phyloP scores from a whole-genome alignment of 2,888 invertebrate species.

The Patella caerulea region DNA sequence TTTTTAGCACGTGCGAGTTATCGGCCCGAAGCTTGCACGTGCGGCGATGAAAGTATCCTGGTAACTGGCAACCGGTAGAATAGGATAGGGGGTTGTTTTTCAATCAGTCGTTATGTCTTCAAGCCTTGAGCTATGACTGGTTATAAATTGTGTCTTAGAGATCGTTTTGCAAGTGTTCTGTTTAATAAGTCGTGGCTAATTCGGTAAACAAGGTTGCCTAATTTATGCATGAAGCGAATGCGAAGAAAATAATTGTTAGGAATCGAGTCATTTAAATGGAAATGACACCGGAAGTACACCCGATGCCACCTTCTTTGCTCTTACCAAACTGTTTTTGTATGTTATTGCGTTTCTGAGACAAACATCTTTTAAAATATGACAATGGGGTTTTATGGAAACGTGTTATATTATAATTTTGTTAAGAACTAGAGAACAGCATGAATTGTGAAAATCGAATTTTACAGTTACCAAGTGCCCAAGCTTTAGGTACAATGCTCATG shows the following conservation, averaged over 20 bases:
- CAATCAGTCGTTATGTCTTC: too few relatives aligned
- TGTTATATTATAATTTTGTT: too few relatives aligned
- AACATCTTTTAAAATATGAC: too few relatives aligned
- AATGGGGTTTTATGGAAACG: too few relatives aligned
- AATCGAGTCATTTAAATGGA: neutral
- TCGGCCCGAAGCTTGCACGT: conserved; percentile 2
- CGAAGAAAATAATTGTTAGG: neutral
- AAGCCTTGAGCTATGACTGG: neutral
- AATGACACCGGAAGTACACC: neutral
- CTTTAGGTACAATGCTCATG: too few relatives aligned
- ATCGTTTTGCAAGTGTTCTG: neutral
- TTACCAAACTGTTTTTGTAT: too few relatives aligned
- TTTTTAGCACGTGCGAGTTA: conserved; percentile 3
- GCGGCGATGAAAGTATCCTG: neutral
- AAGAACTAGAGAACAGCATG: too few relatives aligned
- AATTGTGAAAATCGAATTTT: too few relatives aligned
- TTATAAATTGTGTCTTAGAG: neutral
- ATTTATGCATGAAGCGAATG: neutral
- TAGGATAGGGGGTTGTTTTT: too few relatives aligned
- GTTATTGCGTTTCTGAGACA: too few relatives aligned
- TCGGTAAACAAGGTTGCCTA: conserved; percentile 3
- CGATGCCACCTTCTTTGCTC: too few relatives aligned
- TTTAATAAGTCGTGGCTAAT: neutral
- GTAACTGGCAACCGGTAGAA: neutral
- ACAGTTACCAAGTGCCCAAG: too few relatives aligned